A percentile compares a stretch with the other conserved stretches of the same genome.
These are phyloP conservation scores for Macrosiphum euphorbiae DNA, from an alignment of 2,888 invertebrate species.

Conservation along the genomic window DNA sequence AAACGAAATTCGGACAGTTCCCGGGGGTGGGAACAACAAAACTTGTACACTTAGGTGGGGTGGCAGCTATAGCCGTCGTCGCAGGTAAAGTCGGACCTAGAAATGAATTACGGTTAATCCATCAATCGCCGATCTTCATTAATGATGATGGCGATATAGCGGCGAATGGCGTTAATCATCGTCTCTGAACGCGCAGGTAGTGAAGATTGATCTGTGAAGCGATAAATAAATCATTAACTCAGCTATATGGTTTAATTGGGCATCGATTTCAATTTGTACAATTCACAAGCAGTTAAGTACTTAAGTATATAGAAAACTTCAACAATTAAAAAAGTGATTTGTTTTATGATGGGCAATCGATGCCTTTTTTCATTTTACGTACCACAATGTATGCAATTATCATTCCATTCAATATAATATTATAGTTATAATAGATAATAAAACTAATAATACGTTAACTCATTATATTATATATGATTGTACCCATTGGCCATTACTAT, in stretches of 20 bases:
- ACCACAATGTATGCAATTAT: background rate
- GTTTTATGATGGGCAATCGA: background rate
- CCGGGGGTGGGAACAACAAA: background rate
- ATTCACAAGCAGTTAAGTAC: background rate
- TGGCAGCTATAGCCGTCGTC: background rate
- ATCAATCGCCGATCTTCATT: background rate
- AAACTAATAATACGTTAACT: background rate
- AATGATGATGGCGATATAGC: background rate
- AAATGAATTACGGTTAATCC: background rate
- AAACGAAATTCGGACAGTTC: background rate
- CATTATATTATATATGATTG: background rate
- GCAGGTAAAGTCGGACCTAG: background rate
- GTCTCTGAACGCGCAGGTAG: background rate
- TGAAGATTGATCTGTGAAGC: background rate
- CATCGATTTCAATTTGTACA: background rate
- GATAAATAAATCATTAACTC: background rate
- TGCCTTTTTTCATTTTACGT: background rate
- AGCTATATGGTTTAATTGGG: background rate
- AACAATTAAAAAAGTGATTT: no score
- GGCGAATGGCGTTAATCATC: background rate
- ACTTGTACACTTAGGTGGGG: background rate
- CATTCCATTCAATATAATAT: background rate
- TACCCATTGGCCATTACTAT: no score
- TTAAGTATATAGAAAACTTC: no score
- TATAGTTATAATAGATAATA: no score